Conservation (phyloP, 2,113 vertebrate species). For the Oreotrochilus melanogaster region DNA sequence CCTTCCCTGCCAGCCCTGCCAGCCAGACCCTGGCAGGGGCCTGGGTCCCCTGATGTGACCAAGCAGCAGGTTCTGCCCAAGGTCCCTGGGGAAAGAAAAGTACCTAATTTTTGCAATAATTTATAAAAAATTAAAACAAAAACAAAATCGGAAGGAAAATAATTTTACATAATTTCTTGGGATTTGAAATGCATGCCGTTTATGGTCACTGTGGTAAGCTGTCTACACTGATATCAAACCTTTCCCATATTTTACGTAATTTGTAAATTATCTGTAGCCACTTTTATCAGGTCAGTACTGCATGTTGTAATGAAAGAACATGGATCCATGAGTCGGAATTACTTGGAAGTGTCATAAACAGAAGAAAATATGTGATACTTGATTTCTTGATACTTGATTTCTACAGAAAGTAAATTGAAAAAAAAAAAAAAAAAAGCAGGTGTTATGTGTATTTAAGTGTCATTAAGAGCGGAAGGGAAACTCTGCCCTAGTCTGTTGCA, state of each 20-base stretch:
- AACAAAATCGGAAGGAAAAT: too few relatives aligned
- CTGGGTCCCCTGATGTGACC: neutral
- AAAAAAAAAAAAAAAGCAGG: neutral
- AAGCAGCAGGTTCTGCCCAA: neutral
- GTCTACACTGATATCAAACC: neutral
- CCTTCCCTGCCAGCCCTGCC: neutral
- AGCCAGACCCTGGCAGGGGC: neutral
- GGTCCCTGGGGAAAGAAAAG: neutral
- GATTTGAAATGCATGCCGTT: neutral
- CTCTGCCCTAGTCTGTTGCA: neutral
- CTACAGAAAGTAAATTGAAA: neutral
- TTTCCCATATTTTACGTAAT: rapidly evolving
- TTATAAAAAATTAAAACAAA: too few relatives aligned
- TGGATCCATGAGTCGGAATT: neutral
- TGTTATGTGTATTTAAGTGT: rapidly evolving
- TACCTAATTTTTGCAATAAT: too few relatives aligned
- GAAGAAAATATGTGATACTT: neutral
- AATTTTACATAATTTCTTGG: neutral
- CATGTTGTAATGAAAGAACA: neutral
- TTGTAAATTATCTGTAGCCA: neutral
- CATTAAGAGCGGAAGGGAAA: neutral
- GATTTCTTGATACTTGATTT: neutral
- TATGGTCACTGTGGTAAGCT: too few relatives aligned
- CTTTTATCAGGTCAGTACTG: neutral
- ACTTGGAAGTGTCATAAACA: neutral